Conservation (phyloP, 2,888 invertebrate genomes). For the Zeuzera pyrina region DNA sequence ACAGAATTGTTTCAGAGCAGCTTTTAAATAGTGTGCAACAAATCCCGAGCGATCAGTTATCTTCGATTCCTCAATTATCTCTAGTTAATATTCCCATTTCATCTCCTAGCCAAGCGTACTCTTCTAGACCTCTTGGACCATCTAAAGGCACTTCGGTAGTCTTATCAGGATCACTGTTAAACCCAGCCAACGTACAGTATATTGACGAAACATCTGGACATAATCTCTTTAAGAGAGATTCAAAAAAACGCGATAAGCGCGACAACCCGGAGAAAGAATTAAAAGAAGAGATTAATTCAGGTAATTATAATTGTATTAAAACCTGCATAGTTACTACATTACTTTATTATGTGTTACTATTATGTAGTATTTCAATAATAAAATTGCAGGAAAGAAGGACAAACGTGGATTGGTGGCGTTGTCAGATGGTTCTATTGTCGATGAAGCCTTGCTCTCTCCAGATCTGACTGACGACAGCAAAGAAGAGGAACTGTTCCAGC, state of each 20-base stretch:
- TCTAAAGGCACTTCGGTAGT: slow-evolving; percentile 45
- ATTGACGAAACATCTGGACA: slow-evolving; percentile 70
- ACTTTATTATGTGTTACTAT: no score
- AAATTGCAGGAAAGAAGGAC: slow-evolving; percentile 63
- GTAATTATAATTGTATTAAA: slow-evolving; percentile 26
- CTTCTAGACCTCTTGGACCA: slow-evolving; percentile 27
- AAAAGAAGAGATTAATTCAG: slow-evolving; percentile 29
- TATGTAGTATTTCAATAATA: no score
- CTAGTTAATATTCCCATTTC: slow-evolving; percentile 21
- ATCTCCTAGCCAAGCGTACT: slow-evolving; percentile 14
- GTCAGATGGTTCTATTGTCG: slow-evolving; percentile 78
- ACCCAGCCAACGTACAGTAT: slow-evolving; percentile 76
- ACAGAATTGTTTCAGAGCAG: slow-evolving; percentile 72
- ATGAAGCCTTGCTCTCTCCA: slow-evolving; percentile 71
- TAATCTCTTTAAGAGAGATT: slow-evolving; percentile 65
- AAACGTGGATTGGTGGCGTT: slow-evolving; percentile 79
- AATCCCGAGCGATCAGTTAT: slow-evolving; percentile 21
- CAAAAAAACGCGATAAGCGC: slow-evolving; percentile 57
- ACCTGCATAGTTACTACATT: no score
- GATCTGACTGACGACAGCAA: slow-evolving; percentile 34
- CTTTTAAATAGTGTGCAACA: slow-evolving; percentile 50
- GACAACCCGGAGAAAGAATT: slow-evolving; percentile 64
- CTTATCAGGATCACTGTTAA: slow-evolving; percentile 57
- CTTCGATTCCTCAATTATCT: slow-evolving; percentile 21
- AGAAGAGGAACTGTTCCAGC: slow-evolving; percentile 60